Evolutionary conservation across 2,113 vertebrate species (phyloP).

Genomic region (Toxotes jaculatrix): DNA sequence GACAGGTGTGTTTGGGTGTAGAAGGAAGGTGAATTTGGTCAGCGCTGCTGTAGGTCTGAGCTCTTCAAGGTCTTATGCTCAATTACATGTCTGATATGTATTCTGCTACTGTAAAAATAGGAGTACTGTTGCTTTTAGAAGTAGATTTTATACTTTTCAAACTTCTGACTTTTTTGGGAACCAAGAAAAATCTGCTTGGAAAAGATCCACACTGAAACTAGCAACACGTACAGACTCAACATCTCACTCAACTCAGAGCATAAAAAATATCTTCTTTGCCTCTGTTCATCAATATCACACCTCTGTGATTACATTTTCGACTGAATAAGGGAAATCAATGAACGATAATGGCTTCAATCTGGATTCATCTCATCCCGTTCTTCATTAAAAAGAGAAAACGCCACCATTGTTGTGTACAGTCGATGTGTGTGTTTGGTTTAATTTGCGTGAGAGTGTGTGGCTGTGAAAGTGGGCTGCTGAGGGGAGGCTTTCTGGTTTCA

Average conservation of each 20-base stretch:
- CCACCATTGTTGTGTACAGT: neutral
- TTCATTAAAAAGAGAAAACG: no score
- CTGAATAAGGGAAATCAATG: constrained; percentile 48
- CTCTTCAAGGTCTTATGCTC: neutral
- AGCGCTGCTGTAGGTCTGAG: neutral
- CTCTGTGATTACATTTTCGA: constrained; percentile 42
- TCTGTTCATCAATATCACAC: constrained; percentile 12
- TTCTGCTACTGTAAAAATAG: neutral
- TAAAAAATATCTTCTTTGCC: neutral
- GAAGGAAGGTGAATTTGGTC: no score
- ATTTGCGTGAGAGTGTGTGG: constrained; percentile 38
- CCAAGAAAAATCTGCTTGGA: neutral
- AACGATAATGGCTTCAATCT: constrained; percentile 45
- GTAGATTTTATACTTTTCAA: neutral
- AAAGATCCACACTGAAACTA: neutral
- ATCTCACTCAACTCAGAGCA: neutral
- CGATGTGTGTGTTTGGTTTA: constrained; percentile 11
- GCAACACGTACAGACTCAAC: neutral
- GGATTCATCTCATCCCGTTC: constrained; percentile 40
- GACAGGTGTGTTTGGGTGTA: neutral
- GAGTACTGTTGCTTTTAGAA: neutral
- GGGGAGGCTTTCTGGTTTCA: constrained; percentile 24
- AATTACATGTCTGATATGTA: neutral
- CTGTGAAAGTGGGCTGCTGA: constrained; percentile 45
- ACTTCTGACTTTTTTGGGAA: neutral